phyloP scores from a whole-genome alignment of 2,888 invertebrate genomes.

The Tipula unca region DNA sequence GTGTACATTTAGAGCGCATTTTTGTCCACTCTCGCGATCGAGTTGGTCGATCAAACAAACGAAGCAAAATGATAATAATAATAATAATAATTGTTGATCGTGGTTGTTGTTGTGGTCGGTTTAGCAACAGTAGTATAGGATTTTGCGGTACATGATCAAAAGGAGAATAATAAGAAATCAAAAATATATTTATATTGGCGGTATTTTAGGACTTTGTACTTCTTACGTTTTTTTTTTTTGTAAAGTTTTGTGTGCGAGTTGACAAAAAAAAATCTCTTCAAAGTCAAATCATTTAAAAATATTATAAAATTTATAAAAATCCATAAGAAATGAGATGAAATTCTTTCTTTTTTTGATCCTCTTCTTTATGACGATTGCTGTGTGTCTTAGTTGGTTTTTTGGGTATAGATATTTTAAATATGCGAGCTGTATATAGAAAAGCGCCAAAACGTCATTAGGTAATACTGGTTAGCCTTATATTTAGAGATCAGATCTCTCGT shows the following conservation, averaged over 20 bases:
- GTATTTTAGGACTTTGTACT: neutral
- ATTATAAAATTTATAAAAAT: neutral
- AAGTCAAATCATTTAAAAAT: constrained; percentile 14
- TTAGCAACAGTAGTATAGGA: too few species aligned
- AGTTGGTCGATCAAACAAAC: neutral
- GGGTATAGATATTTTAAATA: neutral
- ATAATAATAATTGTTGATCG: neutral
- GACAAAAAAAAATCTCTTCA: constrained; percentile 8
- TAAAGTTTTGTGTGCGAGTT: neutral
- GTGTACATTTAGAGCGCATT: too few species aligned
- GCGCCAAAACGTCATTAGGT: neutral
- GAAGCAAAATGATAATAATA: neutral
- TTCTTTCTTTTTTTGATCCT: neutral
- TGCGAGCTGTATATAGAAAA: neutral
- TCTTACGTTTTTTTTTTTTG: neutral
- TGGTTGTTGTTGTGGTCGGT: neutral
- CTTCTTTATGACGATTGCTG: neutral
- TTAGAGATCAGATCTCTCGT: too few species aligned
- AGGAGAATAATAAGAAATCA: neutral
- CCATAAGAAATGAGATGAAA: neutral
- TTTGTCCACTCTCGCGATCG: neutral
- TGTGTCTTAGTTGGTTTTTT: neutral
- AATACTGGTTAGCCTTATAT: too few species aligned
- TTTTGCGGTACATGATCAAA: neutral
- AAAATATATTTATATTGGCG: constrained; percentile 14